These are phyloP conservation scores for Chlorodrepanis virens DNA, from an alignment of 2,113 vertebrate species.

Conservation along the genomic window DNA sequence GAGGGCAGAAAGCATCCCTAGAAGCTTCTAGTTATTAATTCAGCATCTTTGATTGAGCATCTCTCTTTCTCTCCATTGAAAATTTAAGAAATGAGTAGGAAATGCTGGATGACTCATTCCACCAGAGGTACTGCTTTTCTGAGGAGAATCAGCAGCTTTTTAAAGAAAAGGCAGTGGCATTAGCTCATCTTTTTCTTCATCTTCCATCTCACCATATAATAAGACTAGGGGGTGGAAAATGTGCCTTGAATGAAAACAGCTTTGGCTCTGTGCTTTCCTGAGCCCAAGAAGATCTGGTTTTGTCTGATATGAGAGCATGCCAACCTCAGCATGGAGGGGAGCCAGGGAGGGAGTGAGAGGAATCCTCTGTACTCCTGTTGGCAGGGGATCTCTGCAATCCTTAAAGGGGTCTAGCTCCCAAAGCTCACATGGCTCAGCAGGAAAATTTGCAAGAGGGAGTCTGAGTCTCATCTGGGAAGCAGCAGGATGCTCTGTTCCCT, in stretches of 20 bases:
- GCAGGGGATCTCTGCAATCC: background rate
- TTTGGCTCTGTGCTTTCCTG: background rate
- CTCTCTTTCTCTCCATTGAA: constrained; percentile 6
- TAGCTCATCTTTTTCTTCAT: background rate
- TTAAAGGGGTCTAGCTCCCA: background rate
- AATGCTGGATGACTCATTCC: constrained; percentile 38
- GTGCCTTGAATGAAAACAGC: background rate
- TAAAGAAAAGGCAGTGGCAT: constrained; percentile 4
- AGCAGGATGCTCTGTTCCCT: background rate
- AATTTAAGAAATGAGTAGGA: constrained; percentile 48
- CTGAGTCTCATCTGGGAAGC: background rate
- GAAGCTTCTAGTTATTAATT: background rate
- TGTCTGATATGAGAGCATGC: background rate
- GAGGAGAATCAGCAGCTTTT: constrained; percentile 27
- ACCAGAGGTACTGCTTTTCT: constrained; percentile 37
- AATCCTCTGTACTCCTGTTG: background rate
- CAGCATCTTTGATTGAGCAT: background rate
- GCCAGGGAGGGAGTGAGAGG: background rate
- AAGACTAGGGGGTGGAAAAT: background rate
- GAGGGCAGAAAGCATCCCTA: background rate
- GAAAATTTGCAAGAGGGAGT: background rate
- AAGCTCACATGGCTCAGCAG: background rate
- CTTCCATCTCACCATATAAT: background rate
- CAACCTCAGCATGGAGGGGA: background rate
- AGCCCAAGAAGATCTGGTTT: background rate